Conservation (phyloP, 92 coral and sea anemone species). For the Epizoanthus stellaris region DNA sequence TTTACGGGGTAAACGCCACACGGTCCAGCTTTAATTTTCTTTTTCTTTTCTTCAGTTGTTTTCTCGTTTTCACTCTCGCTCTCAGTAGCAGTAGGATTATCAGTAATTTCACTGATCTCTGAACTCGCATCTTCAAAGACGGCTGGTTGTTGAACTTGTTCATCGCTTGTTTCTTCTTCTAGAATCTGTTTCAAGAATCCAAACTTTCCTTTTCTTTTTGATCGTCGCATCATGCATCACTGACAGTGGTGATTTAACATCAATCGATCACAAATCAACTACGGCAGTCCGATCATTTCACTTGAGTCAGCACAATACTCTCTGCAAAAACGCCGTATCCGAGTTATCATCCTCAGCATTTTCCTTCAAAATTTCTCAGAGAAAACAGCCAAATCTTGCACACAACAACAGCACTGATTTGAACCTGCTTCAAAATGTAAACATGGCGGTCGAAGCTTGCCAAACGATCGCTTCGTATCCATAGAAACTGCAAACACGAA, state of each 20-base stretch:
- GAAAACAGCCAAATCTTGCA: background rate
- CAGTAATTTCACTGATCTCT: conserved; percentile 2
- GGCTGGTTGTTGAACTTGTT: conserved; percentile 6
- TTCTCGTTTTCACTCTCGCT: conserved; percentile 21
- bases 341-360: background rate
- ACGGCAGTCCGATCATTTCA: too few species aligned
- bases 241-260: background rate
- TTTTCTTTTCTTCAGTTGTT: conserved; percentile 12
- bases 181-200: conserved; percentile 79
- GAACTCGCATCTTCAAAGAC: conserved; percentile 30
- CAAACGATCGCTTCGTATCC: conserved; percentile 11
- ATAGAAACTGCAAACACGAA: conserved; percentile 15
- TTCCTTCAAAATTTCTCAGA: too few species aligned
- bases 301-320: too few species aligned
- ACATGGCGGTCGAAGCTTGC: background rate
- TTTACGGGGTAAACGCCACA: conserved; percentile 76
- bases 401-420: background rate
- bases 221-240: conserved; percentile 58
- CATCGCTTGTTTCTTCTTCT: conserved; percentile 61
- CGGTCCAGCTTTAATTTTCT: conserved; percentile 56
- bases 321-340: too few species aligned
- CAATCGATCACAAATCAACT: too few species aligned
- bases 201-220: conserved; percentile 70
- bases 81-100: conserved; percentile 8
- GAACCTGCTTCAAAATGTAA: background rate